Base-by-base conservation (phyloP, 2,797 vertebrate species). In the Halcyon chelicuti region DNA sequence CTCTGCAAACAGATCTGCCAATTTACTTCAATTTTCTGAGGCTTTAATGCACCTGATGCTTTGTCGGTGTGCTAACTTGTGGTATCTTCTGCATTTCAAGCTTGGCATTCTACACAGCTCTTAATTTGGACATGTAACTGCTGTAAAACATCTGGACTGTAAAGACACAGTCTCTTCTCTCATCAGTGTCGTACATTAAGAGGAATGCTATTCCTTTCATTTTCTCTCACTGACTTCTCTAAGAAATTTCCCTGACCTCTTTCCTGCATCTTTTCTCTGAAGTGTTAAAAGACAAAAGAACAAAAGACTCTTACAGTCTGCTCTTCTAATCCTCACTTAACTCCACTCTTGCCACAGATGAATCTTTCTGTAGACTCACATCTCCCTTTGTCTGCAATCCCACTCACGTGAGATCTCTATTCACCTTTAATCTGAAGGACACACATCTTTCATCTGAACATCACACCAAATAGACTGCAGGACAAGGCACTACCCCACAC, bases 291-390 rank as follows among this genome's bases (percentile, higher is more conserved):
- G 25, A 9, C 58, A 72, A n/a, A 31, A 51, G 11, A 49, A 9
- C 58, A 72, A n/a, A 31, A 51, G 11, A 49, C 9, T 35, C 4
- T 68, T 58, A 42, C 0, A 0, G 3, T 10, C 51, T 70, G n/a
- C 28, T 70, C 25, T 68, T 78, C n/a, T 74, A 71, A 60, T 7
- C 22, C 12, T 54, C 21, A 74, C 16, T 55, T 73, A 37, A 3
- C 12, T 31, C 20, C 8, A 14, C 10, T 70, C 7, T 8, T 28
- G 15, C 29, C 39, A 51, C 0, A 0, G 11, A 46, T 20, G 11
- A 68, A 11, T 7, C 10, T 84, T 84, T 65, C 66, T 28, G 7
- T 22, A 47, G 33, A 47, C 20, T 62, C 28, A 40, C 15, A 73
- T 11, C 7, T 70, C 29, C 47, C 21, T 77, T 23, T 0, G 1